Evolutionary conservation across 1,140 invertebrate species (phyloP), one percentile per base, ranked within the genome.

Genomic region (Ostrea denselamellosa): DNA sequence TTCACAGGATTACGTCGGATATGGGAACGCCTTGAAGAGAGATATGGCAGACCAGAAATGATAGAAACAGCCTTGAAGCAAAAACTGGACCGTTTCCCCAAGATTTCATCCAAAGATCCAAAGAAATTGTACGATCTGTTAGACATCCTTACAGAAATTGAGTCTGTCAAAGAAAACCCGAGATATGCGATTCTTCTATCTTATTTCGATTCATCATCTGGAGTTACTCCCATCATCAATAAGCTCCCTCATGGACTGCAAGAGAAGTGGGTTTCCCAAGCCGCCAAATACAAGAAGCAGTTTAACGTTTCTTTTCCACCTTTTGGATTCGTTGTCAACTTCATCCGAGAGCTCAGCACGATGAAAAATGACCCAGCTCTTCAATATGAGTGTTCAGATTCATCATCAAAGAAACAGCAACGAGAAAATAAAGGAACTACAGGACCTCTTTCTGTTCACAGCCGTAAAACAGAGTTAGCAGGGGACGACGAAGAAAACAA

Each of bases 11-110:
- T 89, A 5, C 52, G 87, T 83, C 58, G 83, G 4, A 87, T 91
- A n/a, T 90, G 87, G 90, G 68, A 88, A 44, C n/a, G 88, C 34
- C 62, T 91, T 9, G 89, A 91, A 12, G 87, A 91, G 17, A 83
- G 90, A 2, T 88, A 91, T 87, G 89, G 89, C 8, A 71, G 12
- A 53, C 85, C 85, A 34, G 89, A 90, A 87, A 44, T 89, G 14
- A 53, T 90, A 53, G 89, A 90, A 85, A 10, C 84, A 19, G 10
- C 85, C 17, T 62, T 89, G 51, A 89, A 85, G 51, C 12, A 17
- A 84, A 88, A 85, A 52, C 81, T 90, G 25, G 19, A 77, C 9
- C 84, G 52, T 25, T 90, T 90, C 62, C 89, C 89, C 14, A 83
- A 77, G 28, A 65, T 90, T 10, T 34, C 87, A 22, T 12, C 22